phyloP scores from a whole-genome alignment of 2,113 vertebrate species.

The Scolopax mira region DNA sequence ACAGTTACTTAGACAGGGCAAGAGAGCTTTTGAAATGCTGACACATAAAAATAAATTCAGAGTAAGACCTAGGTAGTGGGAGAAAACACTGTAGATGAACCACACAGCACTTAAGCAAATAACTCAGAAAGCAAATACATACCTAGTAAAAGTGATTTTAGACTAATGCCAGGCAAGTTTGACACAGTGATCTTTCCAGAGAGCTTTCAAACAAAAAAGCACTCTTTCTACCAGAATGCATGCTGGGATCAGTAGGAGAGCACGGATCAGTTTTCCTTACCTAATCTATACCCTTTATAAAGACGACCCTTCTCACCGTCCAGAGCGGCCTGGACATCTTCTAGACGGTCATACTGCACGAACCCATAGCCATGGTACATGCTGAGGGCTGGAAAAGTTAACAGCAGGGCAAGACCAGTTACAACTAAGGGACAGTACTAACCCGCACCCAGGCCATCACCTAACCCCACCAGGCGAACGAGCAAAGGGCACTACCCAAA shows the following conservation, averaged over 20 bases:
- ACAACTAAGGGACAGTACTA: not conserved
- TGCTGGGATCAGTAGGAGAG: conserved; percentile 50
- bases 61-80: not conserved
- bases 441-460: not conserved
- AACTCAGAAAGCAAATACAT: not conserved
- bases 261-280: conserved; percentile 75
- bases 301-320: conserved; percentile 85
- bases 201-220: conserved; percentile 32
- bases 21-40: not conserved
- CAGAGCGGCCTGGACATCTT: conserved; percentile 88
- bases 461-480: not conserved
- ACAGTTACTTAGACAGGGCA: not conserved
- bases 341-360: conserved; percentile 87
- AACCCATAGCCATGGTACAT: conserved; percentile 89
- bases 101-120: not conserved
- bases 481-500: conserved; percentile 1
- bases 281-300: conserved; percentile 91
- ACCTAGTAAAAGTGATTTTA: not conserved
- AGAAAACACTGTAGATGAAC: not conserved
- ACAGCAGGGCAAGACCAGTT: conserved; percentile 62
- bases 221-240: not conserved
- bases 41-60: not conserved
- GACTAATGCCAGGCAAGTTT: not conserved
- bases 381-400: conserved; percentile 85
- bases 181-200: not conserved